Conservation (phyloP, 2,113 vertebrate species). For the Pollimyrus isidori region DNA sequence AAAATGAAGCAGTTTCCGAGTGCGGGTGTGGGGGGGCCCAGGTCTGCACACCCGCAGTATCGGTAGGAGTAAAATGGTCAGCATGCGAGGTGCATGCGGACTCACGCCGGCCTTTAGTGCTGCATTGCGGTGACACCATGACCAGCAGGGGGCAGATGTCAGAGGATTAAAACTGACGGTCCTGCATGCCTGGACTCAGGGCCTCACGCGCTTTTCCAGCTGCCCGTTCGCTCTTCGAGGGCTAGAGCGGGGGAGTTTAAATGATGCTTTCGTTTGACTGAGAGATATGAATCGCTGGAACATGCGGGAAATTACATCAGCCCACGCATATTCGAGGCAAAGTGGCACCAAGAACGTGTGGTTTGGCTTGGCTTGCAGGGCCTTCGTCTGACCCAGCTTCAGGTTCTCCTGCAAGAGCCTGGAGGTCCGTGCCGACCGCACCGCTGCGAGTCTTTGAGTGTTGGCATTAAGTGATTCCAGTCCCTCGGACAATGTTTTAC, state of each 20-base stretch:
- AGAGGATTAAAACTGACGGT: neutral
- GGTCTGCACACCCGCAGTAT: constrained; percentile 59
- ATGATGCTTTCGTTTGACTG: neutral
- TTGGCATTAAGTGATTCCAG: neutral
- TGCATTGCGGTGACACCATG: constrained; percentile 42
- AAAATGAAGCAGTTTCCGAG: constrained; percentile 44
- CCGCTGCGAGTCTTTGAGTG: neutral
- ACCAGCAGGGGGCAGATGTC: neutral
- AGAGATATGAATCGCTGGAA: neutral
- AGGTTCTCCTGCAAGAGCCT: neutral
- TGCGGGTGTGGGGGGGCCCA: constrained; percentile 42
- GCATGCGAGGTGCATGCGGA: neutral
- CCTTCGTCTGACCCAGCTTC: constrained; percentile 12
- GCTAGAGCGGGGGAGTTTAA: neutral
- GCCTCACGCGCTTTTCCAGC: neutral
- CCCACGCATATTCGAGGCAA: constrained; percentile 18
- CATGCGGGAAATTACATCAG: constrained; percentile 7
- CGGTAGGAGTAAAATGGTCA: constrained; percentile 57
- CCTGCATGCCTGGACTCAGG: neutral
- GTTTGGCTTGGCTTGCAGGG: constrained; percentile 20
- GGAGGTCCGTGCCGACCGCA: neutral
- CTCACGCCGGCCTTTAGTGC: neutral
- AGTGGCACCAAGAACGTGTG: neutral
- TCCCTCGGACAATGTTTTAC: neutral
- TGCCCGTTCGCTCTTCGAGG: neutral